These are phyloP conservation scores for Nomada fabriciana DNA, from an alignment of 2,888 invertebrate species.

Conservation along the genomic window DNA sequence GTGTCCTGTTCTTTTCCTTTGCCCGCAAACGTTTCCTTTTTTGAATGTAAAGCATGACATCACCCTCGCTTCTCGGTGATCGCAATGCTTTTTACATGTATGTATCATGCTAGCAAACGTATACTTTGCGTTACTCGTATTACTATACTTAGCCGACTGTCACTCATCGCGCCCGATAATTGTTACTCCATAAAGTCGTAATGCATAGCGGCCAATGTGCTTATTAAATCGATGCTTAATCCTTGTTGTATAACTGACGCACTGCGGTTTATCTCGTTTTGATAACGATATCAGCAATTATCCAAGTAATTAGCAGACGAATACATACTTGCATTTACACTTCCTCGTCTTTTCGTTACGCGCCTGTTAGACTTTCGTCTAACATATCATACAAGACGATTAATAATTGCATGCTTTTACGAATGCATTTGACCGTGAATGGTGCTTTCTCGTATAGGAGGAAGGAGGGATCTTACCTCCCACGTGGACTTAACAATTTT, in stretches of 20 bases:
- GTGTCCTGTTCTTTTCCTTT: slow-evolving; percentile 46
- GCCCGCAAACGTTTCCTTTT: slow-evolving; percentile 72
- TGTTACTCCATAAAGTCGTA: slow-evolving; percentile 15
- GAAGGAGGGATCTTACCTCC: slow-evolving; percentile 59
- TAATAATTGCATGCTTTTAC: not conserved
- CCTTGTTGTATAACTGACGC: slow-evolving; percentile 26
- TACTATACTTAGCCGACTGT: not conserved
- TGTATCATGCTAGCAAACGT: slow-evolving; percentile 25
- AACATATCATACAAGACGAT: too few species aligned
- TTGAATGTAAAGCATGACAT: slow-evolving; percentile 75
- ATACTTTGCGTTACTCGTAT: slow-evolving; percentile 35
- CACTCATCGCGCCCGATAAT: slow-evolving; percentile 2
- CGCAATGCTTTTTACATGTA: slow-evolving; percentile 53
- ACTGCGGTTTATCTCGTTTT: slow-evolving; percentile 29
- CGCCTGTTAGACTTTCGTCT: too few species aligned
- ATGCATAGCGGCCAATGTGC: not conserved
- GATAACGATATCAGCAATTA: slow-evolving; percentile 1
- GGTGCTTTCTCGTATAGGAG: not conserved
- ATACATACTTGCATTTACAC: not conserved
- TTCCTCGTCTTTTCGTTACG: too few species aligned
- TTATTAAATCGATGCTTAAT: slow-evolving; percentile 37
- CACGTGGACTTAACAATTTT: slow-evolving; percentile 71
- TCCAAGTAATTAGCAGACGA: not conserved
- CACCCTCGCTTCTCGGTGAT: slow-evolving; percentile 65
- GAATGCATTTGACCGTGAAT: slow-evolving; percentile 9